A percentile compares a stretch with the other conserved stretches of the same genome.
phyloP scores from a whole-genome alignment of 2,113 vertebrate genomes.

The Corydoras sp. region DNA sequence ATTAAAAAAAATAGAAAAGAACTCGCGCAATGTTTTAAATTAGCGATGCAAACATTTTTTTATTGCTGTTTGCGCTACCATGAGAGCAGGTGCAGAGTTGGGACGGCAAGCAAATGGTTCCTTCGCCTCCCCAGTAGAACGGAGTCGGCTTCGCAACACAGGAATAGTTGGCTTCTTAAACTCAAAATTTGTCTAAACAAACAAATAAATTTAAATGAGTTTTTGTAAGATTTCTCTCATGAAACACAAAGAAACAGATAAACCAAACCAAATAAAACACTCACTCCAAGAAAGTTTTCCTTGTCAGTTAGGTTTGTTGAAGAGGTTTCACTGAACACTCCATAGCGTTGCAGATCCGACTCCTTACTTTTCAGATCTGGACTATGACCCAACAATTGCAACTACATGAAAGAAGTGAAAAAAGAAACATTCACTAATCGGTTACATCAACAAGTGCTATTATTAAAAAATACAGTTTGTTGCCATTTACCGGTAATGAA shows the following conservation, averaged over 20 bases:
- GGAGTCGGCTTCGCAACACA: constrained; percentile 60
- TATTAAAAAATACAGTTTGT: too few relatives aligned
- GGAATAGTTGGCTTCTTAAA: constrained; percentile 90
- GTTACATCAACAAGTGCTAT: too few relatives aligned
- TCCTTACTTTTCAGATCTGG: constrained; percentile 77
- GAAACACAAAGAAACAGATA: background rate
- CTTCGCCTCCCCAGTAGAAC: constrained; percentile 53
- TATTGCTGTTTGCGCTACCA: constrained; percentile 50
- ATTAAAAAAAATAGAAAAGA: background rate
- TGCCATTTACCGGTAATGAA: constrained; percentile 77
- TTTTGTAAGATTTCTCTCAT: too few relatives aligned
- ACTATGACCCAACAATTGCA: constrained; percentile 76
- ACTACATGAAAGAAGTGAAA: constrained; percentile 49
- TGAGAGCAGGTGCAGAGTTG: constrained; percentile 72
- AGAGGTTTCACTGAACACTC: constrained; percentile 61
- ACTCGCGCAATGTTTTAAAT: too few relatives aligned
- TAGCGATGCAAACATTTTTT: too few relatives aligned
- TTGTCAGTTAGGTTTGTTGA: constrained; percentile 61
- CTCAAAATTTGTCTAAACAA: constrained; percentile 78
- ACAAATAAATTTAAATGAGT: too few relatives aligned
- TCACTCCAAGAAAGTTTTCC: constrained; percentile 78
- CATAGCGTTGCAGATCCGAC: constrained; percentile 60
- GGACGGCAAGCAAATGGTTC: constrained; percentile 67
- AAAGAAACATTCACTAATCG: background rate
- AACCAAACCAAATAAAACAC: background rate